Evolutionary conservation across 1,140 invertebrate species (phyloP).

Genomic region (Linepithema humile): DNA sequence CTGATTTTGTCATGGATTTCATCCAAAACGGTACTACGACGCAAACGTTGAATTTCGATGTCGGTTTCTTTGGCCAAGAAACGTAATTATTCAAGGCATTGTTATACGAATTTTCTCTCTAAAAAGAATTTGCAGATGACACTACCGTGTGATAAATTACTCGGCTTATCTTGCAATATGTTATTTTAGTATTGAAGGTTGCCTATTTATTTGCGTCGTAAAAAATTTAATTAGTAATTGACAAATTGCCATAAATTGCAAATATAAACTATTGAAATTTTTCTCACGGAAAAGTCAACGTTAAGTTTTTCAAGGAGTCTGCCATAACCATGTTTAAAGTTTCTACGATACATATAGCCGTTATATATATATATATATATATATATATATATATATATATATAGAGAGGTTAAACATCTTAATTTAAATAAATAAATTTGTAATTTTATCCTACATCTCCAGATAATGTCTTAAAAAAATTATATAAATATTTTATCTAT

Average conservation of each 20-base stretch:
- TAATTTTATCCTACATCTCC: not conserved
- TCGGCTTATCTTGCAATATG: not conserved
- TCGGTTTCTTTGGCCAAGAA: slow-evolving; percentile 5
- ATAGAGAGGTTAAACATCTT: too few species aligned
- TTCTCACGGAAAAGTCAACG: not conserved
- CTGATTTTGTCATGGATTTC: slow-evolving; percentile 40
- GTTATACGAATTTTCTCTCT: not conserved
- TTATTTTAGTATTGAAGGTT: not conserved
- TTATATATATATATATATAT: too few species aligned
- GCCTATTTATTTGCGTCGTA: not conserved
- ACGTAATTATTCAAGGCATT: slow-evolving; percentile 5
- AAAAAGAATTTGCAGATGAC: not conserved
- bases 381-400: too few species aligned
- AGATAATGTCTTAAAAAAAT: not conserved
- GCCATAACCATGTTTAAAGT: not conserved
- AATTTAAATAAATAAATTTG: too few species aligned
- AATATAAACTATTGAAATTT: not conserved
- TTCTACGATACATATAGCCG: not conserved
- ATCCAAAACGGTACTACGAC: slow-evolving; percentile 32
- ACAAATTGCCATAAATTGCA: not conserved
- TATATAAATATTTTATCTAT: not conserved
- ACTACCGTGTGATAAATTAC: not conserved
- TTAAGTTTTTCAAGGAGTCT: not conserved
- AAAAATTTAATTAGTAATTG: not conserved
- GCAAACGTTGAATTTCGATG: not conserved